These are phyloP conservation scores for Drosophila subobscura DNA, from an alignment of 1,140 invertebrate species.

Conservation along the genomic window DNA sequence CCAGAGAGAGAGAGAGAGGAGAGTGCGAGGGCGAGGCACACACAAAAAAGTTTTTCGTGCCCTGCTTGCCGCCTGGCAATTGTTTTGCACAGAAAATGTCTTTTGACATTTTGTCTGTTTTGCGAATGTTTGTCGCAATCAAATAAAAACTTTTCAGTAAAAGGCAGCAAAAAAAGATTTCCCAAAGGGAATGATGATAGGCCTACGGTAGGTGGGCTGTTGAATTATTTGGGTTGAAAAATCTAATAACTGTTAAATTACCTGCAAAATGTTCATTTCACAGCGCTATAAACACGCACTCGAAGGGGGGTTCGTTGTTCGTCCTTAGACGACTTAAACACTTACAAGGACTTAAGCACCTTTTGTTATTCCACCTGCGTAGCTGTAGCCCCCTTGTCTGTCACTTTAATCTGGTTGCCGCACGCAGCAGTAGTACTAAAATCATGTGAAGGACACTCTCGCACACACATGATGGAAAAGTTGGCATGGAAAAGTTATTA, in stretches of 20 bases:
- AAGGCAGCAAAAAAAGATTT: conserved; percentile 18
- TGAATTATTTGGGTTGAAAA: conserved; percentile 45
- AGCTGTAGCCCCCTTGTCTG: conserved; percentile 60
- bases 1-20: no score
- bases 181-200: conserved; percentile 26
- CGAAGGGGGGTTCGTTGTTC: conserved; percentile 15
- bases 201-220: conserved; percentile 12
- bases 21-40: no score
- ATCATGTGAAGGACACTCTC: conserved; percentile 60
- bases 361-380: conserved; percentile 72
- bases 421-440: conserved; percentile 52
- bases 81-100: conserved; percentile 54
- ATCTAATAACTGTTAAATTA: conserved; percentile 82
- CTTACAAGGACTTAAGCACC: conserved; percentile 79
- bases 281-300: conserved; percentile 73
- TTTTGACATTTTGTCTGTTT: conserved; percentile 66
- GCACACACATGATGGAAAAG: conserved; percentile 27
- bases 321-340: conserved; percentile 76
- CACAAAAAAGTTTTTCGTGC: conserved; percentile 36
- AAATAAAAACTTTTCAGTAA: conserved; percentile 75
- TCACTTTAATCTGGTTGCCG: conserved; percentile 73
- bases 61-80: conserved; percentile 32
- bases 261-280: conserved; percentile 82
- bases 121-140: conserved; percentile 72
- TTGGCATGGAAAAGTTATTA: conserved; percentile 77